A percentile compares a stretch with the other conserved stretches of the same genome.
These are phyloP conservation scores for Lomographa bimaculata DNA, from an alignment of 2,888 invertebrate genomes.

Conservation along the genomic window DNA sequence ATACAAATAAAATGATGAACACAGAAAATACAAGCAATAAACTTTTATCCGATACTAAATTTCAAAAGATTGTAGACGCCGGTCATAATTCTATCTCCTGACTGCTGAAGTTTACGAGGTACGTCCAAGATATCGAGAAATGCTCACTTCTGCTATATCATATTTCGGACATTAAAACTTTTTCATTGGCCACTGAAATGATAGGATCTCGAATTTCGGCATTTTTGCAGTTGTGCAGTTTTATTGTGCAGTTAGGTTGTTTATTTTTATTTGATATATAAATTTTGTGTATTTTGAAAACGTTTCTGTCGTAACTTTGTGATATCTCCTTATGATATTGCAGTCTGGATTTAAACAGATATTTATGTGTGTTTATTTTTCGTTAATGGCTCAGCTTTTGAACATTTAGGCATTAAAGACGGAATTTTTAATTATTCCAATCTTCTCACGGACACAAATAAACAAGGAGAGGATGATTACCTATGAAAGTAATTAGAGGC, in stretches of 20 bases:
- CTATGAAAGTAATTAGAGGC: too few relatives aligned
- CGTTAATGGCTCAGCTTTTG: too few relatives aligned
- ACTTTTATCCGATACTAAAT: conserved; percentile 35
- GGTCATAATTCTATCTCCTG: conserved; percentile 37
- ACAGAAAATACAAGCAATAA: conserved; percentile 29
- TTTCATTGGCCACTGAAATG: conserved; percentile 61
- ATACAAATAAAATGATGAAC: too few relatives aligned
- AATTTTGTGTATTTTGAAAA: conserved; percentile 3
- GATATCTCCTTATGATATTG: too few relatives aligned
- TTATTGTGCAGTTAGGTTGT: conserved; percentile 22
- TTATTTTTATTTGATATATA: conserved; percentile 8
- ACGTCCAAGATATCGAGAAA: conserved; percentile 43
- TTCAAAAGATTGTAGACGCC: conserved; percentile 34
- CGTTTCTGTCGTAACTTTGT: too few relatives aligned
- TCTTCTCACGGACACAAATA: too few relatives aligned
- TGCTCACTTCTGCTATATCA: conserved; percentile 47
- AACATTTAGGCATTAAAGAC: too few relatives aligned
- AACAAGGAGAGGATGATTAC: too few relatives aligned
- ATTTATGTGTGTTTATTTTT: too few relatives aligned
- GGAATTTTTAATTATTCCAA: too few relatives aligned
- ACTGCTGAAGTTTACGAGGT: conserved; percentile 28
- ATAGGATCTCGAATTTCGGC: conserved; percentile 49
- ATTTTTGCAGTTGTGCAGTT: conserved; percentile 35
- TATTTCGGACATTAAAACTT: conserved; percentile 61
- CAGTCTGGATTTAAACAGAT: too few relatives aligned